A percentile compares a stretch with the other conserved stretches of the same genome.
phyloP scores from a whole-genome alignment of 92 coral and sea anemone species.

The Parazoanthus darwini region DNA sequence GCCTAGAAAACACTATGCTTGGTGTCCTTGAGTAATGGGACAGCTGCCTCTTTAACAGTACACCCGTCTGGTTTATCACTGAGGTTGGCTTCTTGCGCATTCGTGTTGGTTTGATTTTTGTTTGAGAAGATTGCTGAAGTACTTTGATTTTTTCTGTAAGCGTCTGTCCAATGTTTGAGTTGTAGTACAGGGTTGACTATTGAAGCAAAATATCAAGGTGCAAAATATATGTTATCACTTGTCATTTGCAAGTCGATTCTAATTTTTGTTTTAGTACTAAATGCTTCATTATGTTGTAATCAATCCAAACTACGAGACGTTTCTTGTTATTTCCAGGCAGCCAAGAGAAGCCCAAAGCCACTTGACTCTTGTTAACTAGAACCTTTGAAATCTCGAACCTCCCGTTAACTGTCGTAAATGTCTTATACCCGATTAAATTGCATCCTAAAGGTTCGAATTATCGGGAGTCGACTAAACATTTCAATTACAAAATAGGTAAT shows the following conservation, averaged over 20 bases:
- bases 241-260: neutral
- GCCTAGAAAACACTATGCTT: slow-evolving; percentile 15
- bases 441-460: no score
- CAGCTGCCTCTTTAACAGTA: slow-evolving; percentile 21
- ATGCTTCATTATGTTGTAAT: neutral
- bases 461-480: no score
- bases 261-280: no score
- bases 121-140: neutral
- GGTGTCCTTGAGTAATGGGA: slow-evolving; percentile 37
- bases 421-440: no score
- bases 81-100: slow-evolving; percentile 31
- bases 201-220: neutral
- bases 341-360: no score
- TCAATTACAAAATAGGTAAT: no score
- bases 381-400: no score
- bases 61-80: slow-evolving; percentile 19
- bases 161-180: slow-evolving; percentile 14
- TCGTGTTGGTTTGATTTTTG: slow-evolving; percentile 28
- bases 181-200: neutral
- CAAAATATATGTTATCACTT: no score
- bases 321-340: no score
- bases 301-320: neutral
- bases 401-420: no score
- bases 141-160: neutral
- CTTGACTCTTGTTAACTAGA: no score